A percentile compares a stretch with the other conserved stretches of the same genome.
phyloP scores from a whole-genome alignment of 2,113 vertebrate genomes.

The Onychorhynchus coronatus region DNA sequence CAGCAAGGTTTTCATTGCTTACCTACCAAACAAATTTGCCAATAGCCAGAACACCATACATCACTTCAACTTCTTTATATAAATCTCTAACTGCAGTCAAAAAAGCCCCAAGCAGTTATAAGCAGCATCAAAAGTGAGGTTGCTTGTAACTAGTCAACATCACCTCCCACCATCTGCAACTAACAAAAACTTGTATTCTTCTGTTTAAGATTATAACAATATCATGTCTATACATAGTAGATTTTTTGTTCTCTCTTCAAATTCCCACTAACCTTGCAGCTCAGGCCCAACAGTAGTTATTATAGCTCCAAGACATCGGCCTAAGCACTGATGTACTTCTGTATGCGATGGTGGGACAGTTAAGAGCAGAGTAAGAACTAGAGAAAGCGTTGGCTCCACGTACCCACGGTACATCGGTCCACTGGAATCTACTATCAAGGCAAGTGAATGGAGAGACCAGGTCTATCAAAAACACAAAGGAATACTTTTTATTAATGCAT shows the following conservation, averaged over 20 bases:
- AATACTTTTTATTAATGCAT: background rate
- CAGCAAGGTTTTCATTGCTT: background rate
- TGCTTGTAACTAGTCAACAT: background rate
- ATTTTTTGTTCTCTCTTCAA: background rate
- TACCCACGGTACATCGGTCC: constrained; percentile 98
- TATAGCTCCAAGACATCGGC: constrained; percentile 94
- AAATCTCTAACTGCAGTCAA: background rate
- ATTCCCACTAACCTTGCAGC: constrained; percentile 84
- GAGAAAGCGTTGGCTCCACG: constrained; percentile 93
- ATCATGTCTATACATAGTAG: background rate
- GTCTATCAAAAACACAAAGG: constrained; percentile 75
- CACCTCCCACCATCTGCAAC: fast-evolving
- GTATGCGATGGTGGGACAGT: constrained; percentile 96
- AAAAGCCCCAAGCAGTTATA: background rate
- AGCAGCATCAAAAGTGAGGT: background rate
- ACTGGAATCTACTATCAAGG: constrained; percentile 97
- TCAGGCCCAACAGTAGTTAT: constrained; percentile 98
- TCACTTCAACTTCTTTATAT: background rate
- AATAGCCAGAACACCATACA: background rate
- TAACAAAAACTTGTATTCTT: background rate
- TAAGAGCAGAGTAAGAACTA: constrained; percentile 93
- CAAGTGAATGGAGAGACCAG: constrained; percentile 97
- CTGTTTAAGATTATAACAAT: background rate
- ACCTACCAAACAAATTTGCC: background rate
- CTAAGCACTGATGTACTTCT: constrained; percentile 97